Evolutionary conservation across 2,888 invertebrate species (phyloP).

Genomic region (Stomorhina lunata): DNA sequence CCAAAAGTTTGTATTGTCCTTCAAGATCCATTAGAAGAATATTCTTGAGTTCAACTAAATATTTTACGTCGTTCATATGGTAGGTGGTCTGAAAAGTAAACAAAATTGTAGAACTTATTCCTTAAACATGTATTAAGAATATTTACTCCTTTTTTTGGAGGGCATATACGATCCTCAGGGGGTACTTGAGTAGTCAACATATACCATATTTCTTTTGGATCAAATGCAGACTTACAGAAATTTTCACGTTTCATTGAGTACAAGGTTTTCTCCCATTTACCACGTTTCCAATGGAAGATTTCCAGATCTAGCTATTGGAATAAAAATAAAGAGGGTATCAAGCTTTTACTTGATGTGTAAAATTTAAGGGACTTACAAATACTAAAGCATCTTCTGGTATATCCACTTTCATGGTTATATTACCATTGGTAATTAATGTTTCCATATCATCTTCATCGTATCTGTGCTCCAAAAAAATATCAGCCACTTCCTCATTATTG

Average conservation of each 20-base stretch:
- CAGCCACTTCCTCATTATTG: constrained; percentile 11
- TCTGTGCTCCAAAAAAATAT: constrained; percentile 29
- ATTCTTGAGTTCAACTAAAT: constrained; percentile 34
- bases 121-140: background rate
- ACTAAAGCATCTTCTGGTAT: constrained; percentile 30
- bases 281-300: constrained; percentile 48
- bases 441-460: constrained; percentile 64
- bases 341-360: no score
- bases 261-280: constrained; percentile 58
- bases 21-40: background rate
- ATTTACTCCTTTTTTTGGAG: constrained; percentile 61
- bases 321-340: no score
- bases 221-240: constrained; percentile 48
- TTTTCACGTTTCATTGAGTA: constrained; percentile 55
- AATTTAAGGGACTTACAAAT: constrained; percentile 48
- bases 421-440: constrained; percentile 55
- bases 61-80: constrained; percentile 13
- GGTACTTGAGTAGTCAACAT: constrained; percentile 31
- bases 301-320: constrained; percentile 44
- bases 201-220: constrained; percentile 61
- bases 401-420: constrained; percentile 33
- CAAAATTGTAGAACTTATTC: background rate
- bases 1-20: constrained; percentile 49
- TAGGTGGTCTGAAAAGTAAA: constrained; percentile 37
- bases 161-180: constrained; percentile 56